These are phyloP conservation scores for Phoxinus phoxinus DNA, from an alignment of 2,113 vertebrate genomes.

Conservation along the genomic window DNA sequence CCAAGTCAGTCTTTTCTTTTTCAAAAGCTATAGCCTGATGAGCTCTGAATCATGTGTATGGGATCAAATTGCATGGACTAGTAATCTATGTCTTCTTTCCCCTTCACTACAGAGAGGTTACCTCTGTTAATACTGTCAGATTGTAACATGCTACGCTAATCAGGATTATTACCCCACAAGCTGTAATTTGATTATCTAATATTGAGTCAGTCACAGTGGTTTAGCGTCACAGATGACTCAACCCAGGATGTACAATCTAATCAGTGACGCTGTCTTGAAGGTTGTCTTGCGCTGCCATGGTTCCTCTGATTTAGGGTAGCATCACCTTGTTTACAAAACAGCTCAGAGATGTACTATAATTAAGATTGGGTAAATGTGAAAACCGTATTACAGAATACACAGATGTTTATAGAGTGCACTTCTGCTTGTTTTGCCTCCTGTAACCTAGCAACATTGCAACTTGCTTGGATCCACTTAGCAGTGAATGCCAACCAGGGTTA, in stretches of 20 bases:
- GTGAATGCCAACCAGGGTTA: too few species aligned
- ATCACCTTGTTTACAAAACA: slow-evolving; percentile 22
- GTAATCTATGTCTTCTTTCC: background rate
- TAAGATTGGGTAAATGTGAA: background rate
- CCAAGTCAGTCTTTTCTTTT: background rate
- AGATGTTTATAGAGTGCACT: background rate
- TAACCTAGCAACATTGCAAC: background rate
- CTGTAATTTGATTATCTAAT: slow-evolving; percentile 37
- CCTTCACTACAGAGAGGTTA: slow-evolving; percentile 15
- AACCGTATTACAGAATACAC: background rate
- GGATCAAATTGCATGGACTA: background rate
- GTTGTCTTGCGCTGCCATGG: background rate
- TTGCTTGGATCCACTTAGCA: background rate
- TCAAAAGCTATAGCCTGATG: background rate
- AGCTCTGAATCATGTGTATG: background rate
- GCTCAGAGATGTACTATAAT: background rate
- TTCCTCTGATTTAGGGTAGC: slow-evolving; percentile 29
- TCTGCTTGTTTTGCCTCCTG: background rate
- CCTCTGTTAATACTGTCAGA: slow-evolving; percentile 28
- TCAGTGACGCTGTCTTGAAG: background rate
- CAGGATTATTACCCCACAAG: slow-evolving; percentile 19
- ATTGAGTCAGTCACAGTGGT: slow-evolving; percentile 26
- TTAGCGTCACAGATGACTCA: slow-evolving; percentile 31
- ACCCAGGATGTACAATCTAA: slow-evolving; percentile 15
- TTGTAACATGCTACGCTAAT: slow-evolving; percentile 30